Evolutionary conservation across 2,888 invertebrate genomes (phyloP).

Genomic region (Catocala nupta): DNA sequence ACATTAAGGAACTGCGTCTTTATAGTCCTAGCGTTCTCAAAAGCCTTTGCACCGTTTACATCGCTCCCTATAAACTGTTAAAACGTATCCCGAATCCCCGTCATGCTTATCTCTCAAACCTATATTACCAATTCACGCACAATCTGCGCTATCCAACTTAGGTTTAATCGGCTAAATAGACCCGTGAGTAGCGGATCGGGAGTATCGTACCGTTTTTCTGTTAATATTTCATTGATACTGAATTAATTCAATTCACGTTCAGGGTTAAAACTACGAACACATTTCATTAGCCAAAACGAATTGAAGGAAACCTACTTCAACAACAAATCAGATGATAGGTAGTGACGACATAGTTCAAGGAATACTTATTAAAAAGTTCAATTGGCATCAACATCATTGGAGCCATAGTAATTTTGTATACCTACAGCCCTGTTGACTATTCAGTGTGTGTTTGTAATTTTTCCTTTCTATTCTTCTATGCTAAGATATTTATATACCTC

Average conservation of each 20-base stretch:
- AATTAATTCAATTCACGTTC: constrained; percentile 52
- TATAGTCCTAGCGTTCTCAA: not conserved
- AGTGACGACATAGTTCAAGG: constrained; percentile 51
- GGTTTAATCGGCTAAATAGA: constrained; percentile 37
- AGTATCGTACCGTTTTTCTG: no score
- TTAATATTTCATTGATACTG: constrained; percentile 23
- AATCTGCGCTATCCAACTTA: not conserved
- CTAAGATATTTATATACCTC: not conserved
- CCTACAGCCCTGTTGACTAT: constrained; percentile 2
- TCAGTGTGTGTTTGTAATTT: not conserved
- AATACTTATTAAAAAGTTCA: constrained; percentile 52
- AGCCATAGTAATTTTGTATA: constrained; percentile 7
- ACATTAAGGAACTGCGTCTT: constrained; percentile 16
- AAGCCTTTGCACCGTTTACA: no score
- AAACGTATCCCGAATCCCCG: no score
- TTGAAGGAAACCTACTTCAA: constrained; percentile 43
- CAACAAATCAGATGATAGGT: constrained; percentile 41
- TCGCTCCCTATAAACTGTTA: no score
- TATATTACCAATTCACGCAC: no score
- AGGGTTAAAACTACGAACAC: constrained; percentile 43
- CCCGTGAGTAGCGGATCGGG: constrained; percentile 29
- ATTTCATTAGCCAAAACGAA: constrained; percentile 45
- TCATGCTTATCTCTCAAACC: no score
- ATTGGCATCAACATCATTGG: constrained; percentile 42
- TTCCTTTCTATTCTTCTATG: not conserved